These are phyloP conservation scores for Thripadectes ignobilis DNA, from an alignment of 2,797 vertebrate species.

Conservation along the genomic window DNA sequence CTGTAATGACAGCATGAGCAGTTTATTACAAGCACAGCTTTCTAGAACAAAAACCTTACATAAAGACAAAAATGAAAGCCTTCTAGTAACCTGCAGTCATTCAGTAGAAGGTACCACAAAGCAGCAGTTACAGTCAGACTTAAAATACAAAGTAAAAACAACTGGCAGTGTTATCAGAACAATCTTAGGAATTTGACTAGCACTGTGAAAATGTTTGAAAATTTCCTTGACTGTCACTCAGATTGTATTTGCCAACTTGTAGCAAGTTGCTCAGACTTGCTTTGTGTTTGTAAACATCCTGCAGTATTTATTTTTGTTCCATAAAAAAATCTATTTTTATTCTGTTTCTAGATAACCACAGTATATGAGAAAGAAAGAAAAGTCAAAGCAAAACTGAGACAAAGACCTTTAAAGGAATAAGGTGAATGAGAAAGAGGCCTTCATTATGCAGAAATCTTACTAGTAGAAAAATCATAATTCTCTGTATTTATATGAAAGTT, in stretches of 20 bases:
- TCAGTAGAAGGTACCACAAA: background rate
- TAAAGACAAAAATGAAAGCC: background rate
- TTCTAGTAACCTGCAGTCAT: background rate
- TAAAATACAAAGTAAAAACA: background rate
- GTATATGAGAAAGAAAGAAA: background rate
- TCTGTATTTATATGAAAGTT: background rate
- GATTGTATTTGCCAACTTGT: background rate
- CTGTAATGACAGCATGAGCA: background rate
- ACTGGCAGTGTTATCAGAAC: background rate
- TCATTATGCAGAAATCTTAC: background rate
- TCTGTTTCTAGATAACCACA: background rate
- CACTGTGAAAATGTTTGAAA: background rate
- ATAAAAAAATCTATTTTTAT: background rate
- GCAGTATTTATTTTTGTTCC: background rate
- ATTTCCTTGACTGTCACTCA: constrained; percentile 26
- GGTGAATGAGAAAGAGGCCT: background rate
- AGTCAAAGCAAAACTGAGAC: background rate
- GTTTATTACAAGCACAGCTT: background rate
- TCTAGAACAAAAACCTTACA: background rate
- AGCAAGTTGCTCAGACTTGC: background rate
- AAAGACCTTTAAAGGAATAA: background rate
- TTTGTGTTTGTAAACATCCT: constrained; percentile 31
- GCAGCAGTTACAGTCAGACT: background rate
- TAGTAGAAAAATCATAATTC: background rate
- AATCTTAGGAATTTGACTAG: background rate